Evolutionary conservation across 2,113 vertebrate species (phyloP), one percentile per base, ranked within the genome.

Genomic region (Hemicordylus capensis): DNA sequence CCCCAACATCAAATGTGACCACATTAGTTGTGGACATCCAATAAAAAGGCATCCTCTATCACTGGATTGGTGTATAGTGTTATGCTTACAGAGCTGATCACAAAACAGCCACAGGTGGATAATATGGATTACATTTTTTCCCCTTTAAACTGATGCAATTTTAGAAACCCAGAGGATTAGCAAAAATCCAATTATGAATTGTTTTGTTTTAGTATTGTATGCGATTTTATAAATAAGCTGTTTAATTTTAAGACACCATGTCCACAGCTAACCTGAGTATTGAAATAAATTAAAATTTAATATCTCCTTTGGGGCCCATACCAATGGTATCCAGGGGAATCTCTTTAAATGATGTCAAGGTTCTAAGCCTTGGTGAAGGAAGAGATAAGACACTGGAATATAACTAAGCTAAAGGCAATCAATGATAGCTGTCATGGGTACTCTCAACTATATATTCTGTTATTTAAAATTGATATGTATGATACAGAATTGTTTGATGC

Each of bases 1-100:
- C 66, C 12, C 90, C 90, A 89, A 95, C 94, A 91, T 86, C 87
- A 84, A 89, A 95, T 96, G 96, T 95, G 95, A 94, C 93, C 95
- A 94, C 90, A 89, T 96, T 96, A 96, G 95, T 96, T 95, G 92
- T 97, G 96, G 96, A 97, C 96, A 96, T 97, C 95, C 94, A 98
- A 98, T 97, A 98, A 98, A 98, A 95, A 96, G 88, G 90, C 91
- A 77, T 93, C 94, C 91, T 96, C 90, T 92, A 31, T 89, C 86
- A 54, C 19, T 87, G 80, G 83, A 87, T 83, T 91, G n/a, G 90
- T 75, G 89, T 95, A 76, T 59, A 66, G 80, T 94, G 89, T 10
- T 39, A 79, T 94, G 94, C 94, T 96, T 96, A 56, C n/a, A 74
- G 64, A 83, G 37, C 46, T 80, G 85, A 85, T 69, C 2, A 42